Conservation (phyloP, 2,113 vertebrate genomes). For the Cryptomyrus ogoouensis region DNA sequence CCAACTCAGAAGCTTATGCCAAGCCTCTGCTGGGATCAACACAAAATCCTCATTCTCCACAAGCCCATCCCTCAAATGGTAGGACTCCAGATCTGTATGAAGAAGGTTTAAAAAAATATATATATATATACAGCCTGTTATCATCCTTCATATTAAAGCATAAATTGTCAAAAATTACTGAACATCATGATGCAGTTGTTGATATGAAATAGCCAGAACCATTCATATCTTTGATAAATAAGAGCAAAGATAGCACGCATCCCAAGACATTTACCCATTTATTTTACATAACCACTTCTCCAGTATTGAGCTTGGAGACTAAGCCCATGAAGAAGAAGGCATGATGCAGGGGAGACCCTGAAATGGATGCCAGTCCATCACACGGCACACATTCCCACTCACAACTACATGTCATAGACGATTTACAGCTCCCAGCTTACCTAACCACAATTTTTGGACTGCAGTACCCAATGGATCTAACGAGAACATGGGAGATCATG, state of each 20-base stretch:
- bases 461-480: background rate
- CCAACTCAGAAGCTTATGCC: conserved; percentile 68
- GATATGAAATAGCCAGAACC: background rate
- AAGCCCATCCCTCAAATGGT: conserved; percentile 66
- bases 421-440: background rate
- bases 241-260: background rate
- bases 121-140: background rate
- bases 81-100: conserved; percentile 64
- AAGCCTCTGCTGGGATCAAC: conserved; percentile 63
- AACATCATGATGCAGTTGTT: background rate
- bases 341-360: background rate
- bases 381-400: background rate
- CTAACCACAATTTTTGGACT: background rate
- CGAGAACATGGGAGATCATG: background rate
- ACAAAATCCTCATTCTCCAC: conserved; percentile 72
- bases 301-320: background rate
- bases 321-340: background rate
- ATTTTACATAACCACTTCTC: background rate
- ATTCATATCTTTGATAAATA: background rate
- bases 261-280: background rate
- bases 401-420: background rate
- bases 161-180: background rate
- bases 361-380: background rate
- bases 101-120: background rate
- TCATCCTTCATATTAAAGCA: background rate